Percentiles rank a stretch among this genome's conserved stretches.
phyloP scores from a whole-genome alignment of 2,113 vertebrate genomes.

The Paramisgurnus dabryanus region DNA sequence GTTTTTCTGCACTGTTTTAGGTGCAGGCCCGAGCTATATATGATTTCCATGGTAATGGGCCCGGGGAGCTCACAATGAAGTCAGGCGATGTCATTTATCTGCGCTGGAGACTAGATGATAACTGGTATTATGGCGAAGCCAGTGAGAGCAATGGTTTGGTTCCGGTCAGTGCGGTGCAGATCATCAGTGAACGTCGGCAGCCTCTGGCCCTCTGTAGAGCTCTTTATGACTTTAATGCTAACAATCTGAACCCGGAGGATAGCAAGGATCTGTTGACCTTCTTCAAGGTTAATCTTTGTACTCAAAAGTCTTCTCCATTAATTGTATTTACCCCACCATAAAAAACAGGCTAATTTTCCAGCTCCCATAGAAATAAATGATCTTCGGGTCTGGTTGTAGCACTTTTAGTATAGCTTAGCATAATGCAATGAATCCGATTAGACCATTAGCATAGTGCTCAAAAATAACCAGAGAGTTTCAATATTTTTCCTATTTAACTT shows the following conservation, averaged over 20 bases:
- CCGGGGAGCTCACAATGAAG: slow-evolving; percentile 77
- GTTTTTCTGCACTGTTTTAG: slow-evolving; percentile 67
- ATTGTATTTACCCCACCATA: neutral
- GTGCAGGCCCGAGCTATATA: slow-evolving; percentile 77
- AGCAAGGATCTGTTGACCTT: slow-evolving; percentile 78
- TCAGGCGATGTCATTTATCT: slow-evolving; percentile 76
- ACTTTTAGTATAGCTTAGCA: too few species aligned
- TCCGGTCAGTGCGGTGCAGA: slow-evolving; percentile 72
- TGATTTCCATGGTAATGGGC: slow-evolving; percentile 74
- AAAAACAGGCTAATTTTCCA: neutral
- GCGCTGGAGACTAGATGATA: slow-evolving; percentile 80
- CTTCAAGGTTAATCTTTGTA: slow-evolving; percentile 75
- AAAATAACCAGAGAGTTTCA: too few species aligned
- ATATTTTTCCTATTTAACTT: too few species aligned
- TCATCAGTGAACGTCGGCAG: slow-evolving; percentile 75
- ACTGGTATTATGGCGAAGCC: slow-evolving; percentile 79
- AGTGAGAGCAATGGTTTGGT: slow-evolving; percentile 72
- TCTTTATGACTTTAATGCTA: slow-evolving; percentile 79
- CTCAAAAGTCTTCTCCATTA: neutral
- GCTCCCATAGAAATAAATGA: too few species aligned
- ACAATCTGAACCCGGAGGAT: slow-evolving; percentile 73
- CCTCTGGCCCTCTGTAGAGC: slow-evolving; percentile 79
- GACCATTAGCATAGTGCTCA: neutral
- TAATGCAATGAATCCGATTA: too few species aligned
- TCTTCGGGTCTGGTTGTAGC: too few species aligned